phyloP scores from a whole-genome alignment of 1,140 invertebrate genomes.

The Sinonovacula constricta region DNA sequence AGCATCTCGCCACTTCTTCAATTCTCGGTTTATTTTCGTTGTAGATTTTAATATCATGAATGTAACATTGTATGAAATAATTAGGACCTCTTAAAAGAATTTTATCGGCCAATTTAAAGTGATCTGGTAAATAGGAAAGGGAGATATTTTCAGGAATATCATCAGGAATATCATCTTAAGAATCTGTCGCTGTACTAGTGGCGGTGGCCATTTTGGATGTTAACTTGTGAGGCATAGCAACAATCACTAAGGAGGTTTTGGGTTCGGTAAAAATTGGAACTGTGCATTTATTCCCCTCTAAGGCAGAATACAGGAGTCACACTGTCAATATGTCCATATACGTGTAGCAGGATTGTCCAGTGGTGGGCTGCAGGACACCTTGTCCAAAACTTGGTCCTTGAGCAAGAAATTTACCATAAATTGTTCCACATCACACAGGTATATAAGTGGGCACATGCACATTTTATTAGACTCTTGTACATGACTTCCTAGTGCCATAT shows the following conservation, averaged over 20 bases:
- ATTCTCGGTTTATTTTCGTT: not conserved
- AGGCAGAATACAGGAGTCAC: no score
- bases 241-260: slow-evolving; percentile 21
- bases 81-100: slow-evolving; percentile 31
- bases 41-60: slow-evolving; percentile 34
- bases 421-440: no score
- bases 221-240: slow-evolving; percentile 34
- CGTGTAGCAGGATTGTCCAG: no score
- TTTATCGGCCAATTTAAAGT: slow-evolving; percentile 4
- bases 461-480: no score
- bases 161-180: no score
- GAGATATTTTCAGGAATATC: slow-evolving; percentile 24
- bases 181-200: not conserved
- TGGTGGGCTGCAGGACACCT: no score
- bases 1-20: slow-evolving; percentile 12
- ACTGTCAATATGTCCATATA: no score
- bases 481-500: no score
- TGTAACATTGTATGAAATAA: slow-evolving; percentile 48
- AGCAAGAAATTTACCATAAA: no score
- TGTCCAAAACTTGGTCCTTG: no score
- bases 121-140: slow-evolving; percentile 20
- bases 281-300: no score
- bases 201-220: slow-evolving; percentile 16
- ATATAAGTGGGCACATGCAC: no score
- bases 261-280: not conserved